Conservation (phyloP, 2,888 invertebrate species). For the Melieria crassipennis region DNA sequence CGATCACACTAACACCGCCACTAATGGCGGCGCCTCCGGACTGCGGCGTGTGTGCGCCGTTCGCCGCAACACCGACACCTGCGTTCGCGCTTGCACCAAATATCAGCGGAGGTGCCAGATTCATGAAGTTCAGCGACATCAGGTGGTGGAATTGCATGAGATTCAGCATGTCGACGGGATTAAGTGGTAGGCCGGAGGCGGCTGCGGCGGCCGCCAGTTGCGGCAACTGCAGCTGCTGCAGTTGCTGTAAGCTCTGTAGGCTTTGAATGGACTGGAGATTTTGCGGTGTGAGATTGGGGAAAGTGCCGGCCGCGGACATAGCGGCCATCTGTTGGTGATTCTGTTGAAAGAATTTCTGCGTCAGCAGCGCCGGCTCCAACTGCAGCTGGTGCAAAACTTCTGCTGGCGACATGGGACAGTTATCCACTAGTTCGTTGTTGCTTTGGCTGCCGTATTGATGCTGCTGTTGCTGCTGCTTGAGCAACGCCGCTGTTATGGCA, state of each 20-base stretch:
- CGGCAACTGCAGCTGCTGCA: constrained; percentile 61
- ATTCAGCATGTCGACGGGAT: constrained; percentile 85
- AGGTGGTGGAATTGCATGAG: constrained; percentile 90
- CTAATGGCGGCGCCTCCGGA: no score
- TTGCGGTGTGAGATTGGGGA: constrained; percentile 41
- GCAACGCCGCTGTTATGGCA: constrained; percentile 47
- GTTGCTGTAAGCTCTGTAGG: constrained; percentile 58
- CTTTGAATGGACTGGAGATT: constrained; percentile 58
- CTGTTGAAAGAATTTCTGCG: constrained; percentile 39
- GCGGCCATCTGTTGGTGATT: constrained; percentile 37
- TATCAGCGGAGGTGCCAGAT: constrained; percentile 84
- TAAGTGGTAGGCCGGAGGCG: constrained; percentile 73
- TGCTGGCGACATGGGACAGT: constrained; percentile 10
- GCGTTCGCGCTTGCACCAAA: constrained; percentile 53
- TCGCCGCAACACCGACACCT: constrained; percentile 18
- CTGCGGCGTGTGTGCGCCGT: constrained; percentile 32
- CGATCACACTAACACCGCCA: no score
- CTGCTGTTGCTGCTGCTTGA: constrained; percentile 52
- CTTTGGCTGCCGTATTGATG: constrained; percentile 48
- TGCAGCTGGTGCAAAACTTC: constrained; percentile 40
- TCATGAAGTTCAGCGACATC: constrained; percentile 94
- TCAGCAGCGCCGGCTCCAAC: constrained; percentile 32
- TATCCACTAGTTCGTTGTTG: constrained; percentile 30
- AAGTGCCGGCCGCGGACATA: constrained; percentile 7
- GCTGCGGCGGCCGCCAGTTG: constrained; percentile 51